Evolutionary conservation across 2,797 vertebrate genomes (phyloP).

Genomic region (Naso thynnoides): DNA sequence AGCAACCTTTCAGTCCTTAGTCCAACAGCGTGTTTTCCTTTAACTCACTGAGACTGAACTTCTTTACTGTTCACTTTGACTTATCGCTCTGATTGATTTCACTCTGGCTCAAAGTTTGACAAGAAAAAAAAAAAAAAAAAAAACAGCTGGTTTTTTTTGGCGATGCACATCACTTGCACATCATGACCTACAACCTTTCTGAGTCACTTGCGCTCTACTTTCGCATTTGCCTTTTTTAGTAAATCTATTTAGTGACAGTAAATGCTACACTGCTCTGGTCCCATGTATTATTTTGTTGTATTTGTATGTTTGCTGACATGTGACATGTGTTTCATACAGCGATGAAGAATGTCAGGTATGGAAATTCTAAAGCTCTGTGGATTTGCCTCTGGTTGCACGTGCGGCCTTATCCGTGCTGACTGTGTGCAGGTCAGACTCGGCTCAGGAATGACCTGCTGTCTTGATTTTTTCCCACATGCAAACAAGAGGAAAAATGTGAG

Average conservation of each 20-base stretch:
- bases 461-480: neutral
- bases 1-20: neutral
- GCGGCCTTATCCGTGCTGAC: constrained; percentile 1
- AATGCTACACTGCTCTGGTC: neutral
- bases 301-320: neutral
- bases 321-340: neutral
- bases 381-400: neutral
- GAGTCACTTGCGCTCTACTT: neutral
- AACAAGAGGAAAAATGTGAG: neutral
- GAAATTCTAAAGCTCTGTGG: neutral
- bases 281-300: neutral
- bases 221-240: too few relatives aligned
- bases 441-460: constrained; percentile 8
- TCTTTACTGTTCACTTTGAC: neutral
- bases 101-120: neutral
- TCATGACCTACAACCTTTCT: neutral
- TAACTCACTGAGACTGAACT: constrained; percentile 16
- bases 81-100: constrained; percentile 4
- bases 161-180: too few relatives aligned
- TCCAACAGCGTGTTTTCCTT: neutral
- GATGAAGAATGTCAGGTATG: constrained; percentile 8
- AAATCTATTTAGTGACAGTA: too few relatives aligned
- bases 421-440: constrained; percentile 34
- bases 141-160: neutral
- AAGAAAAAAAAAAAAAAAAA: neutral